Percentiles rank a stretch among this genome's conserved stretches.
Conservation (phyloP, 2,888 invertebrate species). For the Hartigia nigra region DNA sequence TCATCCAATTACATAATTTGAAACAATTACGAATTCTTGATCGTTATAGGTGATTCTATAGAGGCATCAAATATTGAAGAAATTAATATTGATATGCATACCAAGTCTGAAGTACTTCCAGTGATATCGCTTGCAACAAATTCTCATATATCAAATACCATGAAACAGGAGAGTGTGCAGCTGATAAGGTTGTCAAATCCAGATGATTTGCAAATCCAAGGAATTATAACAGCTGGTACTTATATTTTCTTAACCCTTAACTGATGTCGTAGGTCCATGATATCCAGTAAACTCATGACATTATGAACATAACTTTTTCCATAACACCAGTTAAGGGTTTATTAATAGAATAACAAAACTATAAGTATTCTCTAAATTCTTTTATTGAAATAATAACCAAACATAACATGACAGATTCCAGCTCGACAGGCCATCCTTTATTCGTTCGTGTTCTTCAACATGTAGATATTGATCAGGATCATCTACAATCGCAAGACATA, state of each 20-base stretch:
- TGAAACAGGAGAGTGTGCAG: slow-evolving; percentile 20
- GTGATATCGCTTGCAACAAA: slow-evolving; percentile 5
- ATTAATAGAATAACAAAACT: background rate
- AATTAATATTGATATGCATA: background rate
- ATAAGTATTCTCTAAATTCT: no score
- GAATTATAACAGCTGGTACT: slow-evolving; percentile 35
- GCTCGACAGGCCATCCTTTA: no score
- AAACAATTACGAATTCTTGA: no score
- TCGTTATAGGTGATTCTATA: background rate
- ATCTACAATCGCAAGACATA: slow-evolving; percentile 23
- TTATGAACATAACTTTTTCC: no score
- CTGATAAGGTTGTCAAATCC: slow-evolving; percentile 36
- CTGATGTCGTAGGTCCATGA: no score
- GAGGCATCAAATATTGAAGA: background rate
- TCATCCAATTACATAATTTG: background rate
- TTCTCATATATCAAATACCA: slow-evolving; percentile 1
- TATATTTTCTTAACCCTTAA: background rate
- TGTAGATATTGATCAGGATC: slow-evolving; percentile 33
- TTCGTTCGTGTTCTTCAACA: slow-evolving; percentile 38
- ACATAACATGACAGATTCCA: no score
- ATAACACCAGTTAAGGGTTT: no score
- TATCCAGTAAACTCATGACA: no score
- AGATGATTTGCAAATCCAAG: slow-evolving; percentile 37
- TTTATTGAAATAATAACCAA: no score
- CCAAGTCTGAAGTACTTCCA: slow-evolving; percentile 4